Evolutionary conservation across 2,888 invertebrate species (phyloP).

Genomic region (Scotopteryx bipunctaria): DNA sequence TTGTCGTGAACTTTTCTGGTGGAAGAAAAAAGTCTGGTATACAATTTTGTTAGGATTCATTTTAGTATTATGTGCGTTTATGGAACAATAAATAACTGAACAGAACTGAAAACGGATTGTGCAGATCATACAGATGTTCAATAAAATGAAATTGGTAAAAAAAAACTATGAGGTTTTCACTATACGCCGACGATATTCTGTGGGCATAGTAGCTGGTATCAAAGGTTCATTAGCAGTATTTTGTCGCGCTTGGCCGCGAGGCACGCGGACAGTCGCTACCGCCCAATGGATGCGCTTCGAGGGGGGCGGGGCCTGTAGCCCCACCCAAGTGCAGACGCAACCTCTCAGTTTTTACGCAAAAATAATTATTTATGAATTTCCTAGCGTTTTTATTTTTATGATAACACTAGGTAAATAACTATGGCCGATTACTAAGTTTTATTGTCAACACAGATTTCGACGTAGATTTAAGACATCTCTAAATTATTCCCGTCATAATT

Average conservation of each 20-base stretch:
- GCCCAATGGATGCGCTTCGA: slow-evolving; percentile 71
- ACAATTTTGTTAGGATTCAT: too few species aligned
- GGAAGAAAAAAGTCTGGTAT: too few species aligned
- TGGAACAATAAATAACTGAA: too few species aligned
- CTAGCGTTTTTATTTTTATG: slow-evolving; percentile 2
- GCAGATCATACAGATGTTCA: not conserved
- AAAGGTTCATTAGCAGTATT: slow-evolving; percentile 23
- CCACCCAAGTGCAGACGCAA: slow-evolving; percentile 52
- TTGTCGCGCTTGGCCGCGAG: slow-evolving; percentile 29
- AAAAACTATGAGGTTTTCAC: not conserved
- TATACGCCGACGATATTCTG: not conserved
- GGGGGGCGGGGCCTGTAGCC: slow-evolving; percentile 60
- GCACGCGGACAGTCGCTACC: slow-evolving; percentile 40
- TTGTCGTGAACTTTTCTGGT: too few species aligned
- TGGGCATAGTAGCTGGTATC: slow-evolving; percentile 12
- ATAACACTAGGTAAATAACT: slow-evolving; percentile 10
- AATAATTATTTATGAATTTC: slow-evolving; percentile 15
- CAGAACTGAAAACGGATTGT: too few species aligned
- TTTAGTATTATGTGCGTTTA: too few species aligned
- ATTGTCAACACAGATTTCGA: not conserved
- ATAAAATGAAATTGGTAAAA: not conserved
- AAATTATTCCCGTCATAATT: too few species aligned
- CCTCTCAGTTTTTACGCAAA: slow-evolving; percentile 21
- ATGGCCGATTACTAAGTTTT: not conserved
- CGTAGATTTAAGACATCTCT: not conserved